Base-by-base conservation (phyloP, 1,140 invertebrate species). In the Vanessa tameamea region DNA sequence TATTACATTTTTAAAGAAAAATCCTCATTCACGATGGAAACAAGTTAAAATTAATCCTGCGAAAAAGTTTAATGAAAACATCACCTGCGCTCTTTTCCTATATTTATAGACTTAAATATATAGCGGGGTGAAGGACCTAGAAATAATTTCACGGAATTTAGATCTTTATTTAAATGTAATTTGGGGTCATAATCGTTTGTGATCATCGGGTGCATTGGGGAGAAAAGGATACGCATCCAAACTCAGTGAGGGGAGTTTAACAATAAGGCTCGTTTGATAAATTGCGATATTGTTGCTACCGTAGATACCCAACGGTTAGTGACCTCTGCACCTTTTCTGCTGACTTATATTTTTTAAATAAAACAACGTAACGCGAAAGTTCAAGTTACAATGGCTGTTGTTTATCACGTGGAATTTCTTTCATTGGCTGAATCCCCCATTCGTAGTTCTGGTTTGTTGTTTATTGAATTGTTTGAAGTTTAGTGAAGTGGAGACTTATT, bases 231-330 rank as follows among this genome's bases (percentile, higher is more conserved):
- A 81, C 80, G 81, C 81, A 81, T 78, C 80, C 78, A 77, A 84
- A 79, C 80, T 75, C 69, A 65, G 79, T 79, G 78, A 85, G 84
- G 84, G 87, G 87, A 75, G 83, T 75, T 75, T 84, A 80, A 91
- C 89, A 91, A 91, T 91, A 86, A 80, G 82, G 80, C 84, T 91
- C 89, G 85, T 91, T 91, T 91, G 88, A 90, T 87, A 89, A 91
- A 91, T 91, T 91, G 88, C 87, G 82, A 88, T 88, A 91, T 91
- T 90, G 87, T 90, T 85, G 79, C 77, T 82, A 69, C 82, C 76
- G 72, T 68, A 77, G 79, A 81, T 80, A 79, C 64, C 83, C 82
- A 82, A 77, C 72, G 73, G 74, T 57, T 63, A 55, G 72, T 75
- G 83, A 84, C 76, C 83, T 59, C 69, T 70, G 64, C 64, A 82